Evolutionary conservation across 1,140 invertebrate genomes (phyloP).

Genomic region (Anastatus disparis): DNA sequence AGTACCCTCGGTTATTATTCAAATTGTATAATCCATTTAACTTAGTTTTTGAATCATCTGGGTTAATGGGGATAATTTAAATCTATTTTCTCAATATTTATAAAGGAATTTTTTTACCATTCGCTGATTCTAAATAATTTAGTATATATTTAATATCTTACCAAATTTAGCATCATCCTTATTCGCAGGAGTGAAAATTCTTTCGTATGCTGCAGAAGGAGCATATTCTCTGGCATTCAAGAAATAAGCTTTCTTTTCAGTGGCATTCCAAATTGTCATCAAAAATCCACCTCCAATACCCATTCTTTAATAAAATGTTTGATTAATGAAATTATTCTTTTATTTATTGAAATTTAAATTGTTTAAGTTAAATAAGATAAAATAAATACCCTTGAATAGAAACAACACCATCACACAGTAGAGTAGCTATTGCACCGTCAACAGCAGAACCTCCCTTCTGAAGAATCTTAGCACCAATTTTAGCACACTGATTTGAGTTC

Average conservation of each 20-base stretch:
- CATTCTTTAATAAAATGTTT: conserved; percentile 69
- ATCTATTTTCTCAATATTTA: no score
- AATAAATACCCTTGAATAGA: conserved; percentile 72
- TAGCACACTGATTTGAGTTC: conserved; percentile 51
- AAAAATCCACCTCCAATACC: conserved; percentile 87
- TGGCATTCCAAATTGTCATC: conserved; percentile 77
- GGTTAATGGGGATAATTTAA: no score
- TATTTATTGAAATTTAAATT: no score
- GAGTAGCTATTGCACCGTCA: conserved; percentile 80
- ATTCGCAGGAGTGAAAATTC: conserved; percentile 72
- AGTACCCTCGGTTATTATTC: no score
- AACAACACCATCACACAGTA: conserved; percentile 83
- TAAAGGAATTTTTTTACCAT: no score
- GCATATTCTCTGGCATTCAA: conserved; percentile 78
- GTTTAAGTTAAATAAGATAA: not conserved
- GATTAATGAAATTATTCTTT: no score
- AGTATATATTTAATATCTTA: no score
- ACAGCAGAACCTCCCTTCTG: conserved; percentile 77
- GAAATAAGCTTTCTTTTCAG: conserved; percentile 57
- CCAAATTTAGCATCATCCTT: conserved; percentile 34
- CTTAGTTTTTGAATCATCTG: no score
- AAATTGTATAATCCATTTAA: no score
- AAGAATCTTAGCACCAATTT: conserved; percentile 66
- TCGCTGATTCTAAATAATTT: no score
- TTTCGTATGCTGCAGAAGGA: conserved; percentile 65